A percentile compares a stretch with the other conserved stretches of the same genome.
These are phyloP conservation scores for Cataglyphis livida DNA, from an alignment of 2,888 invertebrate genomes.

Conservation along the genomic window DNA sequence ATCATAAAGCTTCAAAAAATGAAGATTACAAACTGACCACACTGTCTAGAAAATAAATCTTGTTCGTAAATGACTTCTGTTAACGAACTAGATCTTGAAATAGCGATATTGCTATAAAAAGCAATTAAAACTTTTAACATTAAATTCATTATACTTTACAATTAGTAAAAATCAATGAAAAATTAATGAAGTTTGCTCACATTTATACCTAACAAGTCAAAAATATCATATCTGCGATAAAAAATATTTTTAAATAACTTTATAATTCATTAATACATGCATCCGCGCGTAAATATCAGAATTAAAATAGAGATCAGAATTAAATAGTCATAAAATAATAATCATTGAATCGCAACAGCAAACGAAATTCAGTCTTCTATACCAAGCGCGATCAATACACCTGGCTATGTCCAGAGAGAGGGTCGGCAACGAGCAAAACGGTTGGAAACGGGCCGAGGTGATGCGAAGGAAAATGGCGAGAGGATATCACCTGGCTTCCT, in stretches of 20 bases:
- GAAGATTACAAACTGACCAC: neutral
- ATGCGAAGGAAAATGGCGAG: conserved; percentile 67
- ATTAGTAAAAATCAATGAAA: neutral
- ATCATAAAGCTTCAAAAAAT: neutral
- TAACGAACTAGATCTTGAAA: neutral
- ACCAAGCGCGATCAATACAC: conserved; percentile 58
- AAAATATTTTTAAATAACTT: neutral
- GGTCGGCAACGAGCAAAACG: conserved; percentile 55
- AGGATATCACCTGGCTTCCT: conserved; percentile 65
- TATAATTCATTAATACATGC: neutral
- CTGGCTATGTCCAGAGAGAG: conserved; percentile 51
- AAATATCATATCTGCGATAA: too few species aligned
- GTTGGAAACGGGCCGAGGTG: conserved; percentile 54
- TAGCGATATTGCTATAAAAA: neutral
- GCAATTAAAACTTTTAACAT: neutral
- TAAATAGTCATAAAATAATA: conserved; percentile 6
- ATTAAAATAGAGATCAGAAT: neutral
- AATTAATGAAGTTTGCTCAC: neutral
- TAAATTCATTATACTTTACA: neutral
- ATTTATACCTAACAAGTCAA: neutral
- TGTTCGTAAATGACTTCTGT: neutral
- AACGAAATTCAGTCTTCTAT: conserved; percentile 10
- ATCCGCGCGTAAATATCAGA: neutral
- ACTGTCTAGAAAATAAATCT: neutral
- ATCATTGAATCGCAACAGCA: conserved; percentile 3